phyloP scores from a whole-genome alignment of 2,888 invertebrate genomes.

The Dryococelus australis region DNA sequence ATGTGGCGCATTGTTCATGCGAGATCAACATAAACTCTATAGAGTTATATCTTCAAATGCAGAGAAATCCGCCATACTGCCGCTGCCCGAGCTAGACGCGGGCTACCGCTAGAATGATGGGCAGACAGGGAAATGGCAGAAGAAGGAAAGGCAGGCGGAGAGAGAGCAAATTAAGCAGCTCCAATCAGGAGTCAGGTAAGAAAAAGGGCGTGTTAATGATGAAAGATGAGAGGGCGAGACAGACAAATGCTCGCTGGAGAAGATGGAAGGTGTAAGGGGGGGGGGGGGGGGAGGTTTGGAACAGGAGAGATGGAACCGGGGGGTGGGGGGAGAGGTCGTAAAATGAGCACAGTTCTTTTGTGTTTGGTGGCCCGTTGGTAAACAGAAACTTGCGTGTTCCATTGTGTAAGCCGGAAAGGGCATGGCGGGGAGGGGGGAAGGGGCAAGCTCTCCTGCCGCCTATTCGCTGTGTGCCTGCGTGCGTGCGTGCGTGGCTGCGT shows the following conservation, averaged over 20 bases:
- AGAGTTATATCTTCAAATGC: no score
- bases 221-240: slow-evolving; percentile 28
- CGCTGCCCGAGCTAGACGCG: no score
- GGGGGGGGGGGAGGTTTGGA: not conserved
- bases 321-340: not conserved
- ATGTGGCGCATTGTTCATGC: no score
- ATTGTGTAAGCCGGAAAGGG: not conserved
- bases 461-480: not conserved
- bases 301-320: not conserved
- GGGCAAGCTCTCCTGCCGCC: not conserved
- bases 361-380: not conserved
- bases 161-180: slow-evolving; percentile 21
- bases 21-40: no score
- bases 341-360: slow-evolving; percentile 22
- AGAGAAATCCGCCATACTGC: no score
- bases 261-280: not conserved
- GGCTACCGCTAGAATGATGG: no score
- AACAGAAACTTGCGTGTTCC: slow-evolving; percentile 16
- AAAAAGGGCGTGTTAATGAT: slow-evolving; percentile 27
- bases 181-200: slow-evolving; percentile 26
- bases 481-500: not conserved
- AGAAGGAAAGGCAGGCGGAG: not conserved
- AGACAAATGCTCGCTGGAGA: not conserved
- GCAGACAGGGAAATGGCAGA: not conserved
- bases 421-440: not conserved